Conservation (phyloP, 2,888 invertebrate species). For the Anthophora plumipes region DNA sequence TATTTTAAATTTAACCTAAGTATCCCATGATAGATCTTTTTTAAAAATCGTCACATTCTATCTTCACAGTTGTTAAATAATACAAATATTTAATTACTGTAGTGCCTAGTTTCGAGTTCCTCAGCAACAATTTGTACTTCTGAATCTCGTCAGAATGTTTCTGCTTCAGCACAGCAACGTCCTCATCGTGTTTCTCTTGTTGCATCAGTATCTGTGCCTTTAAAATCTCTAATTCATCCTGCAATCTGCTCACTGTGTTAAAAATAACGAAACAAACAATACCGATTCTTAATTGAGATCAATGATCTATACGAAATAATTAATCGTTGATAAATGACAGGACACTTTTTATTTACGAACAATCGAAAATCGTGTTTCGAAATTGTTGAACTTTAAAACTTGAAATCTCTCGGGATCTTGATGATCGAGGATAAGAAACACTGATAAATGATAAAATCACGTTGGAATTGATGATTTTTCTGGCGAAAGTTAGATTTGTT, state of each 20-base stretch:
- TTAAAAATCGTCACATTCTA: no score
- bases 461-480: not conserved
- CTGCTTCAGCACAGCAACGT: constrained; percentile 52
- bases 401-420: not conserved
- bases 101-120: not conserved
- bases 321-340: not conserved
- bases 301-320: not conserved
- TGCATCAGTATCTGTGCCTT: constrained; percentile 48
- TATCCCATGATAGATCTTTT: no score
- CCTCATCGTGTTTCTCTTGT: constrained; percentile 49
- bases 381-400: not conserved
- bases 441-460: not conserved
- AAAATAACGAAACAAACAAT: not conserved
- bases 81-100: constrained; percentile 12
- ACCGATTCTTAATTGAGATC: not conserved
- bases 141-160: constrained; percentile 53
- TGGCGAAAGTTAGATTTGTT: no score
- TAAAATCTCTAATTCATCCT: constrained; percentile 59
- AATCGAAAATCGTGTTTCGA: not conserved
- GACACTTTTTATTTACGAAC: not conserved
- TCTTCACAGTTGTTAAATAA: no score
- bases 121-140: constrained; percentile 50
- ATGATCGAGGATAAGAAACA: not conserved
- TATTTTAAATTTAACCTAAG: no score
- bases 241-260: constrained; percentile 57